A percentile compares a stretch with the other conserved stretches of the same genome.
These are phyloP conservation scores for Diadophis punctatus DNA, from an alignment of 2,113 vertebrate genomes.

Conservation along the genomic window DNA sequence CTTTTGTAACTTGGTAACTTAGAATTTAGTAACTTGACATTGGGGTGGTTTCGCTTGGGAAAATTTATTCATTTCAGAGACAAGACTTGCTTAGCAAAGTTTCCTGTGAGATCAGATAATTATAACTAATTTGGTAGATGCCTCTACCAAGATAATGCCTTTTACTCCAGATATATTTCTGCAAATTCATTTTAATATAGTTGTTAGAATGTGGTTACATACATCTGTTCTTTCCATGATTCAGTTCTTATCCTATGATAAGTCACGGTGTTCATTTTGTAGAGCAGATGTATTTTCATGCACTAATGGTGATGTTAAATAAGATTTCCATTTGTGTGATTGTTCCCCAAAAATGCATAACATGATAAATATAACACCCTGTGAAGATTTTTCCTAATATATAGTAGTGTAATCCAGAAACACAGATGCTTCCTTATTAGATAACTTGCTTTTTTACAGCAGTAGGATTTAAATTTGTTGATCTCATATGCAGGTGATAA, in stretches of 20 bases:
- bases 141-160: neutral
- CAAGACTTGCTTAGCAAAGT: neutral
- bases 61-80: neutral
- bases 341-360: neutral
- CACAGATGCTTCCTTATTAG: neutral
- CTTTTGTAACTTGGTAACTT: neutral
- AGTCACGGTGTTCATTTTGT: neutral
- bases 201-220: neutral
- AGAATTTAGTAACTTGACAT: neutral
- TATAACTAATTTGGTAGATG: neutral
- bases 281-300: neutral
- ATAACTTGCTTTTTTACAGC: neutral
- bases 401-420: neutral
- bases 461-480: neutral
- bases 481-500: neutral
- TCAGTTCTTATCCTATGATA: neutral
- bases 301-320: neutral
- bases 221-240: neutral
- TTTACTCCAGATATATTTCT: neutral
- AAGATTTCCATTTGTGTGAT: neutral
- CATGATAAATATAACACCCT: neutral
- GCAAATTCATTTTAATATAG: neutral
- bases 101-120: neutral
- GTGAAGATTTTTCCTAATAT: neutral
- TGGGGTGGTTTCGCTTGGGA: neutral